phyloP scores from a whole-genome alignment of 2,113 vertebrate species.

The Eulemur rufifrons region DNA sequence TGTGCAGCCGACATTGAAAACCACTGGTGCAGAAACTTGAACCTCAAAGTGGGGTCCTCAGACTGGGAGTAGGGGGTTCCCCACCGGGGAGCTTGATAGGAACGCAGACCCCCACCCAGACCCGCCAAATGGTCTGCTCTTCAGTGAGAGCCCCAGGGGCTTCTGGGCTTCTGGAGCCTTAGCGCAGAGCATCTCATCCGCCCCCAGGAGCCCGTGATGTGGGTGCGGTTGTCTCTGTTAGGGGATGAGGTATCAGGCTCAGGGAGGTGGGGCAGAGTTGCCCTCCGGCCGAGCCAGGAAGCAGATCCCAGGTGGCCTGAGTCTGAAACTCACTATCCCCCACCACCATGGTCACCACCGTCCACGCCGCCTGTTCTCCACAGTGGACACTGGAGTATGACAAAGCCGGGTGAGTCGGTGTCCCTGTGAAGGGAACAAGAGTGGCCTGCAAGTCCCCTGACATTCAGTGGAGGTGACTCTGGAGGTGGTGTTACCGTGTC shows the following conservation, averaged over 20 bases:
- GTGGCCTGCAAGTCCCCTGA: neutral
- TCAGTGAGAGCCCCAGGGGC: neutral
- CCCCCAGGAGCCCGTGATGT: neutral
- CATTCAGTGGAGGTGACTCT: accelerated
- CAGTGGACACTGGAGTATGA: neutral
- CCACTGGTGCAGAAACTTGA: neutral
- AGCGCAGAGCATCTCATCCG: neutral
- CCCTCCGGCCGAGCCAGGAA: neutral
- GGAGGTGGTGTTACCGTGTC: neutral
- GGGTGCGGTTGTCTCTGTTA: neutral
- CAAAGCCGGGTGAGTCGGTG: neutral
- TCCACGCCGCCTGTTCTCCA: neutral
- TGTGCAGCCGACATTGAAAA: neutral
- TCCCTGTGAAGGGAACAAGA: too few species aligned
- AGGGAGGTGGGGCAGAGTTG: neutral
- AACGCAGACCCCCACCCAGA: neutral
- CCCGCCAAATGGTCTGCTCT: neutral
- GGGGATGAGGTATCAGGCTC: neutral
- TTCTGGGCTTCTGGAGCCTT: neutral
- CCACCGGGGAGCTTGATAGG: neutral
- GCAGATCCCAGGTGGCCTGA: neutral
- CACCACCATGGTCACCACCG: too few species aligned
- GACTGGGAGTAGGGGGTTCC: neutral
- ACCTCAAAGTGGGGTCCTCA: neutral
- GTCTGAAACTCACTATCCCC: too few species aligned